phyloP scores from a whole-genome alignment of 1,140 invertebrate species.

The Listronotus oregonensis region DNA sequence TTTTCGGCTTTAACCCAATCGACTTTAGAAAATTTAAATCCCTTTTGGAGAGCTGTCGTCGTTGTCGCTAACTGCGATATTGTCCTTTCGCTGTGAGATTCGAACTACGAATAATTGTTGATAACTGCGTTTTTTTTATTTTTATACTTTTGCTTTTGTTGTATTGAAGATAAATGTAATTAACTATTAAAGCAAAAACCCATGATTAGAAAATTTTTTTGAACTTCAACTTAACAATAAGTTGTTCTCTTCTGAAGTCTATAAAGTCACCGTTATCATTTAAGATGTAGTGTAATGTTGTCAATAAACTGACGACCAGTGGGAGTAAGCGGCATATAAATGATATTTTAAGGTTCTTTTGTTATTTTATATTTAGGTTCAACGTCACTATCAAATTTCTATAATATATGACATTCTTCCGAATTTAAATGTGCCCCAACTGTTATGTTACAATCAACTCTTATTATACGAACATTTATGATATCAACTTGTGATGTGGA shows the following conservation, averaged over 20 bases:
- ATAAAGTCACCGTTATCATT: conserved; percentile 19
- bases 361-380: conserved; percentile 22
- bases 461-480: conserved; percentile 26
- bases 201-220: conserved; percentile 7
- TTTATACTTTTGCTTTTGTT: background rate
- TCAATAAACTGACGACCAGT: conserved; percentile 22
- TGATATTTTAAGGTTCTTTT: conserved; percentile 27
- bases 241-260: conserved; percentile 12
- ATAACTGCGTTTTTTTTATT: too few relatives aligned
- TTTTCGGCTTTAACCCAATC: too few relatives aligned
- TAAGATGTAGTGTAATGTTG: conserved; percentile 20
- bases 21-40: too few relatives aligned
- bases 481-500: conserved; percentile 24
- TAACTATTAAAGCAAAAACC: background rate
- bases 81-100: too few relatives aligned
- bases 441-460: conserved; percentile 25
- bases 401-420: conserved; percentile 16
- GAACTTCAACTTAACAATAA: conserved; percentile 19
- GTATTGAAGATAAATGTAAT: background rate
- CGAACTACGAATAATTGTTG: too few relatives aligned
- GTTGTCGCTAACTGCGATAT: too few relatives aligned
- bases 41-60: too few relatives aligned
- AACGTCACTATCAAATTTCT: conserved; percentile 25
- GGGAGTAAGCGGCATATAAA: conserved; percentile 20
- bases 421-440: conserved; percentile 24